Evolutionary conservation across 1,140 invertebrate species (phyloP), one percentile per base, ranked within the genome.

Genomic region (Kradibia gibbosae): DNA sequence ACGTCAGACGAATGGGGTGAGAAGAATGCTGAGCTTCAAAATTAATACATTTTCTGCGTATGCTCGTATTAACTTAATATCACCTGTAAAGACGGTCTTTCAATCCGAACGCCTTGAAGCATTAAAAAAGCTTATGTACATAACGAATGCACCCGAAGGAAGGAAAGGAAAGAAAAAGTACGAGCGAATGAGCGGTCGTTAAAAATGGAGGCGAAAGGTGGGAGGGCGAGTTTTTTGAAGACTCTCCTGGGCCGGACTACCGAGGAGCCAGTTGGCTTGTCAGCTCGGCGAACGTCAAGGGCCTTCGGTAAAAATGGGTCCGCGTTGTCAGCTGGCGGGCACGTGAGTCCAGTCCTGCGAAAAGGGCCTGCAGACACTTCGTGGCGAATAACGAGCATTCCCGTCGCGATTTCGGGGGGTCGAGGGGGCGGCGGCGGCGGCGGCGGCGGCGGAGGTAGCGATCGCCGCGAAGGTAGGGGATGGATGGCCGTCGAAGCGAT

Each of bases 331-430:
- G 13, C 1, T 62, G 3, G 31, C 20, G 1, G 3, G 20, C 8
- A 17, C 55, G 53, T 45, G 39, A 36, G 28, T 1, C 28, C 45
- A 55, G 20, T 55, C 45, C 31, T 34, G 34, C 25, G 74, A 76
- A 45, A 36, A 57, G 74, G 3, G n/a, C 7, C 31, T 31, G 31
- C n/a, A 55, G 20, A 48, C 22, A 28, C 67, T 50, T 5, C 42
- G 45, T 28, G 28, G 78, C 39, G 17, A 73, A 80, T 73, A 80
- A 80, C 65, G 42, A 80, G 71, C 70, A 50, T 74, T 80, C 31
- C 70, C 78, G 65, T 34, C 53, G 53, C 15, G 50, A 25, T 17
- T 13, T 20, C 8, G 45, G 45, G 17, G 45, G 45, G 45, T 48
- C 8, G 17, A 17, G 45, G 17, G 45, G 7, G 45, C 45, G 45